Percentiles rank a stretch among this genome's conserved stretches.
Evolutionary conservation across 37 sponge, comb jelly and placozoan species (phyloP).

Genomic region (Beroe forskalii): DNA sequence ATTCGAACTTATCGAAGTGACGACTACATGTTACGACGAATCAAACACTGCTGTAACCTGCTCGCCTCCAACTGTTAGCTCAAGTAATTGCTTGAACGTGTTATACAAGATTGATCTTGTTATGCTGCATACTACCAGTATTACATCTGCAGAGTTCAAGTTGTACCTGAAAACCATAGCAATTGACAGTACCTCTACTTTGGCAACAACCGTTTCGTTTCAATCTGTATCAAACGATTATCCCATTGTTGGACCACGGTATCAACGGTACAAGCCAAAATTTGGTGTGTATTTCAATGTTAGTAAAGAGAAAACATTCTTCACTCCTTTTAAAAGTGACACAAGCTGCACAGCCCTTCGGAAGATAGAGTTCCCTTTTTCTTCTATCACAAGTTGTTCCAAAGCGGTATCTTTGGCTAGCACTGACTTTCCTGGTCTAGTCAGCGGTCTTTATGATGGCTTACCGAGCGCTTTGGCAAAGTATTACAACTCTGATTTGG

Average conservation of each 20-base stretch:
- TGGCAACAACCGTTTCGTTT: neutral
- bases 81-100: neutral
- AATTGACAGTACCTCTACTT: neutral
- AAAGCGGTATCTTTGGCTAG: neutral
- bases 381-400: neutral
- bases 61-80: neutral
- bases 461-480: neutral
- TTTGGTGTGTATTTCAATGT: neutral
- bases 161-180: neutral
- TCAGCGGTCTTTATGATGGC: neutral
- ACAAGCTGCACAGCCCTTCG: neutral
- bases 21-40: neutral
- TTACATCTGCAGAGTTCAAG: neutral
- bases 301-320: neutral
- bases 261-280: neutral
- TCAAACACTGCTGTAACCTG: neutral
- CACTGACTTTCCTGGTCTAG: neutral
- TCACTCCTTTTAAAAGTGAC: neutral
- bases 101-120: neutral
- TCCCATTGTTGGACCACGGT: neutral
- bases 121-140: neutral
- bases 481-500: constrained; percentile 25
- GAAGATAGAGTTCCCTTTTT: neutral
- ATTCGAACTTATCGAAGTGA: neutral
- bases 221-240: neutral